phyloP scores from a whole-genome alignment of 2,113 vertebrate genomes.

The Castor canadensis region DNA sequence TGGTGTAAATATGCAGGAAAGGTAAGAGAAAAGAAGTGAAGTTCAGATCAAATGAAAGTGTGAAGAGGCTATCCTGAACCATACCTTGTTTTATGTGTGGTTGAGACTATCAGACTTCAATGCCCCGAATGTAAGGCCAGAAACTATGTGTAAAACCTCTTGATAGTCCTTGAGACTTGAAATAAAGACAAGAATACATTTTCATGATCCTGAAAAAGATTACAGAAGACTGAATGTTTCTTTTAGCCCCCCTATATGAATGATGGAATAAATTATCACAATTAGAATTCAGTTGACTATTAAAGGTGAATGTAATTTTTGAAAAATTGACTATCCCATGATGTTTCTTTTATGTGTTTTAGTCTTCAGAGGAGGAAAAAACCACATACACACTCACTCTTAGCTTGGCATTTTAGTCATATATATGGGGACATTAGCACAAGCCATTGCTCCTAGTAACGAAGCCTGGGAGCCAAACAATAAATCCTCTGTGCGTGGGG shows the following conservation, averaged over 20 bases:
- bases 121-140: neutral
- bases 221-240: neutral
- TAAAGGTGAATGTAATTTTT: neutral
- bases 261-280: neutral
- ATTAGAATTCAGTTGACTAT: conserved; percentile 11
- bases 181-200: neutral
- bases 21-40: neutral
- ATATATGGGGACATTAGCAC: accelerated
- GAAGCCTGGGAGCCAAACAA: neutral
- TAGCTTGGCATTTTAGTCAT: neutral
- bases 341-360: neutral
- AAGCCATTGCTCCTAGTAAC: neutral
- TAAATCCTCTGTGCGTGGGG: neutral
- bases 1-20: neutral
- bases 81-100: neutral
- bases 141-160: neutral
- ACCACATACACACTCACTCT: neutral
- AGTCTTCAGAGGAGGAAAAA: neutral
- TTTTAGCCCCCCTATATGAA: neutral
- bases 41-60: neutral
- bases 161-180: neutral
- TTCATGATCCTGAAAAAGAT: neutral
- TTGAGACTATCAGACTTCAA: neutral
- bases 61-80: neutral
- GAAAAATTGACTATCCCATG: neutral